phyloP scores from a whole-genome alignment of 2,888 invertebrate species.

The Omphaloscelis lunosa region DNA sequence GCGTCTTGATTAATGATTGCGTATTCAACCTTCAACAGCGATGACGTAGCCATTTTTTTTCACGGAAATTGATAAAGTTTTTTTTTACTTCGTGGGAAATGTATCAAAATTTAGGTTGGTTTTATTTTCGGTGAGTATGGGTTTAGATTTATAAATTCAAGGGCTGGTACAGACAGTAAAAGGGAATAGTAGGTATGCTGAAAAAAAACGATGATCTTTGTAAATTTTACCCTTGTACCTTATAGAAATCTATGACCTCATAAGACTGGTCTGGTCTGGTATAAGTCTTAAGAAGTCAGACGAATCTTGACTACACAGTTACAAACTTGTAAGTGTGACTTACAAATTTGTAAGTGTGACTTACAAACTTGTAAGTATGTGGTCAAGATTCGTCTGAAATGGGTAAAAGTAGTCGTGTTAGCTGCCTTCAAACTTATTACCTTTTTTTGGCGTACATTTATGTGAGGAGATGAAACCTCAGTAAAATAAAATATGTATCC shows the following conservation, averaged over 20 bases:
- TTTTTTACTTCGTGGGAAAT: constrained; percentile 2
- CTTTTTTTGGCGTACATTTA: not conserved
- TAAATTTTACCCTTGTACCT: not conserved
- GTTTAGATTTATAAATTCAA: not conserved
- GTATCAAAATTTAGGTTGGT: not conserved
- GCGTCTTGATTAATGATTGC: constrained; percentile 58
- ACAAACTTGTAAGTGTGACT: no score
- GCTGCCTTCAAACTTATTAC: no score
- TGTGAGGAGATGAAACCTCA: not conserved
- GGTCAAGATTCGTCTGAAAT: no score
- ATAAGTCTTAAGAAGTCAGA: not conserved
- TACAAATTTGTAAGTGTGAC: no score
- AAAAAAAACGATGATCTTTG: not conserved
- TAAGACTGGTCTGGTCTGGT: no score
- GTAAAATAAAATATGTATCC: not conserved
- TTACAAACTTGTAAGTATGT: no score
- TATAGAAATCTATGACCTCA: no score
- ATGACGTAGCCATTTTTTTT: constrained; percentile 30
- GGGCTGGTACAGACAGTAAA: not conserved
- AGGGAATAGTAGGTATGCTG: not conserved
- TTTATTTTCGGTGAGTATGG: not conserved
- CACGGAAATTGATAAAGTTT: constrained; percentile 12
- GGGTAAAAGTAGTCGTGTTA: no score
- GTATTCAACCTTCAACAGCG: constrained; percentile 29
- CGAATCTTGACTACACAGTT: not conserved